Evolutionary conservation across 2,797 vertebrate species (phyloP), one percentile per base, ranked within the genome.

Genomic region (Atherinosoma microstoma): DNA sequence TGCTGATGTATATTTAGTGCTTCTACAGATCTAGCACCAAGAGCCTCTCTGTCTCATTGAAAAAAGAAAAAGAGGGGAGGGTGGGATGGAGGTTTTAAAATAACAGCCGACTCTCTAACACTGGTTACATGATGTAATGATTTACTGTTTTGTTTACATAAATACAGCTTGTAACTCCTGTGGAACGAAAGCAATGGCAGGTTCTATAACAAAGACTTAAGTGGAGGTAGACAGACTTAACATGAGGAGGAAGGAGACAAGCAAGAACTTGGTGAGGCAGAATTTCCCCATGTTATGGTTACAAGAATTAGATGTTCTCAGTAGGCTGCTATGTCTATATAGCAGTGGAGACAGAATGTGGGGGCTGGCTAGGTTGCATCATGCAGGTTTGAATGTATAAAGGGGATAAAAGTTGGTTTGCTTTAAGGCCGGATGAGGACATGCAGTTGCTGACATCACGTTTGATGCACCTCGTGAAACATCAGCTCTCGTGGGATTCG

Each of bases 391-490:
- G 51, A 58, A 63, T 65, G 75, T 51, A 65, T 47, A n/a, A 56
- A 58, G 40, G 72, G 65, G 61, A 42, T 40, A 57, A 79, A 66
- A 51, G 84, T 76, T 58, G 72, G 62, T 58, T 20, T 51, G 76
- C 66, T 84, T 82, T 89, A 86, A 87, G 83, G 80, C 82, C 78
- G 58, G 76, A 70, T 63, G 75, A 67, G 59, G 45, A 73, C 15
- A 4, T 6, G 22, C 56, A 13, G 71, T 42, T 6, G 76, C 67
- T 4, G 51, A 32, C 87, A 93, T 98, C 96, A 99, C 89, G 96
- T 97, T 76, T 98, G 96, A 83, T 97, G 96, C 3, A 98, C 91
- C 90, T 97, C 96, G 29, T 98, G 97, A 84, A 97, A 96, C 97
- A 98, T 97, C 63, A 98, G 93, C 92, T 98, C 97, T 51, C 96